Conservation (phyloP, 2,113 vertebrate genomes). For the Tragelaphus imberbis region DNA sequence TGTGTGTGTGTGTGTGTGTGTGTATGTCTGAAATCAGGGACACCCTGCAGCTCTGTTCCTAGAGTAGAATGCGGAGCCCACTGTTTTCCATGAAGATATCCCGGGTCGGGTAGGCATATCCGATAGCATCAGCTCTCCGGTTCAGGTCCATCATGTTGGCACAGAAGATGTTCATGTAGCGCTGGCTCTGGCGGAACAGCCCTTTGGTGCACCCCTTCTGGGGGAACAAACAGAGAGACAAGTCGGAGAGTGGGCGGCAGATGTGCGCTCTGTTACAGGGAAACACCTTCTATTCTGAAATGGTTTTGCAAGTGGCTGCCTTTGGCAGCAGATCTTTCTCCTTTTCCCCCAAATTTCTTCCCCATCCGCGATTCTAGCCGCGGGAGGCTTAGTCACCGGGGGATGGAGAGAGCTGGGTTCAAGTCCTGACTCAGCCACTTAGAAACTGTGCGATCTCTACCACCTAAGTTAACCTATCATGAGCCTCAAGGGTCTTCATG, state of each 20-base stretch:
- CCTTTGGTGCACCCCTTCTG: constrained; percentile 51
- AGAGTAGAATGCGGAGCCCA: background rate
- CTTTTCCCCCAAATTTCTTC: background rate
- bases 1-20: background rate
- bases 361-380: too few relatives aligned
- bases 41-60: background rate
- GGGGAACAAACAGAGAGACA: background rate
- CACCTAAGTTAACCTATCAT: background rate
- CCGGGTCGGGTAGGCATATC: constrained; percentile 70
- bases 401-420: background rate
- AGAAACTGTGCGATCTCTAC: background rate
- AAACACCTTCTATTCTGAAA: background rate
- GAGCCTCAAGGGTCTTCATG: background rate
- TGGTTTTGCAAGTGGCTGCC: background rate
- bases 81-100: constrained; percentile 87
- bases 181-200: constrained; percentile 4
- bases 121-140: constrained; percentile 70
- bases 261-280: accelerated
- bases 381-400: background rate
- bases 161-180: constrained; percentile 85
- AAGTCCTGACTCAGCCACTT: background rate
- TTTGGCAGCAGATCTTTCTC: background rate
- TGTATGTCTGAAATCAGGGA: accelerated
- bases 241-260: background rate
- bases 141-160: constrained; percentile 91